These are phyloP conservation scores for Napeogenes inachia DNA, from an alignment of 2,888 invertebrate genomes.

Conservation along the genomic window DNA sequence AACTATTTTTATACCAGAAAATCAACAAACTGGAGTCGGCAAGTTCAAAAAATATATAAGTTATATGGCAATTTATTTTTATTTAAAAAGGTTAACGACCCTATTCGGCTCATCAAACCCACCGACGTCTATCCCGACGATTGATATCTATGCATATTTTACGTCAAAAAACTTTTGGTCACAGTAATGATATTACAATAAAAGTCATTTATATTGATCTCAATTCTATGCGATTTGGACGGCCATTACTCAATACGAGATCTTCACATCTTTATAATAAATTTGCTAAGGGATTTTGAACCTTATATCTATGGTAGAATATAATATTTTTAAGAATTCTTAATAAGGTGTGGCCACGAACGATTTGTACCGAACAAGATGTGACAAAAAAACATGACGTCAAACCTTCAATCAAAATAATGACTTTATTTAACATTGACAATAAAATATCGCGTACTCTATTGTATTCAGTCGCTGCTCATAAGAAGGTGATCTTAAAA, in stretches of 20 bases:
- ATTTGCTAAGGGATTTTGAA: slow-evolving; percentile 22
- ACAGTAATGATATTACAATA: slow-evolving; percentile 37
- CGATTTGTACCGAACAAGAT: slow-evolving; percentile 61
- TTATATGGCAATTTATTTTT: no score
- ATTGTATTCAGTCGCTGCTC: slow-evolving; percentile 53
- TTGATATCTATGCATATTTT: slow-evolving; percentile 43
- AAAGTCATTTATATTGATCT: slow-evolving; percentile 42
- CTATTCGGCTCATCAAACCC: neutral
- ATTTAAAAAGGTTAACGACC: neutral
- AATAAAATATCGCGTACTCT: slow-evolving; percentile 67
- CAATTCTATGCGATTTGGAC: slow-evolving; percentile 59
- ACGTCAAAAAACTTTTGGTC: slow-evolving; percentile 39
- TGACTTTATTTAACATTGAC: slow-evolving; percentile 77
- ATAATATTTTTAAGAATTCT: slow-evolving; percentile 7
- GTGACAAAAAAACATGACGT: slow-evolving; percentile 50
- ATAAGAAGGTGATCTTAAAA: slow-evolving; percentile 44
- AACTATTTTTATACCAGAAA: neutral
- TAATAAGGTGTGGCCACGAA: slow-evolving; percentile 61
- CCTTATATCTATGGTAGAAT: slow-evolving; percentile 18
- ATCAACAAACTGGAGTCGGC: no score
- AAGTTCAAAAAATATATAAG: no score
- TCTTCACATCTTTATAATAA: slow-evolving; percentile 25
- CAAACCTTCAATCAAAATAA: slow-evolving; percentile 73
- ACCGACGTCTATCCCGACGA: slow-evolving; percentile 21
- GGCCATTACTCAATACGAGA: slow-evolving; percentile 53